These are phyloP conservation scores for Phodopus roborovskii DNA, from an alignment of 2,113 vertebrate species.

Conservation along the genomic window DNA sequence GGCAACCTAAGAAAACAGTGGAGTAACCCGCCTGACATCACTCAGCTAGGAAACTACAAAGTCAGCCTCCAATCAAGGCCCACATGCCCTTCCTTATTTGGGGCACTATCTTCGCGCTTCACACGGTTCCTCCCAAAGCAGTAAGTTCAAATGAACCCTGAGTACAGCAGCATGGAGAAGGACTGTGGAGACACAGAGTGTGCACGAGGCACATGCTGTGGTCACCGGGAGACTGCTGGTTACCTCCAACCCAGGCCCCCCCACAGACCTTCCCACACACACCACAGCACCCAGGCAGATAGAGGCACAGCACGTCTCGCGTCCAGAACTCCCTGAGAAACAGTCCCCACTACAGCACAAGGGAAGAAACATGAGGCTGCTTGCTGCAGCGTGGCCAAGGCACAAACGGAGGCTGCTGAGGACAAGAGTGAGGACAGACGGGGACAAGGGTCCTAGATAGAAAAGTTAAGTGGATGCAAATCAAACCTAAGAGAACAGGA, in stretches of 20 bases:
- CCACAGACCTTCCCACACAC: neutral
- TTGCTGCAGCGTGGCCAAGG: neutral
- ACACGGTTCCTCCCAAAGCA: conserved; percentile 27
- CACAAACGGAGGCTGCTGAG: neutral
- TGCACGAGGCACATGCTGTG: neutral
- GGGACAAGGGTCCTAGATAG: neutral
- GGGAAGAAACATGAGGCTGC: neutral
- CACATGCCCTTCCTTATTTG: neutral
- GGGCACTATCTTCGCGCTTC: neutral
- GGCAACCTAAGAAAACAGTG: neutral
- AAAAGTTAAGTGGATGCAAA: conserved; percentile 24
- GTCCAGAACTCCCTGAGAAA: neutral
- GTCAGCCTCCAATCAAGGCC: neutral
- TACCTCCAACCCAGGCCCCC: neutral
- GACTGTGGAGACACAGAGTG: neutral
- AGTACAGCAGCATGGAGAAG: neutral
- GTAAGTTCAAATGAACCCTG: neutral
- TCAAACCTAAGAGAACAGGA: conserved; percentile 27
- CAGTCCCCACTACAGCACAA: neutral
- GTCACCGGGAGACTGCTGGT: neutral
- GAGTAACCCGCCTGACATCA: neutral
- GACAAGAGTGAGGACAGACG: neutral
- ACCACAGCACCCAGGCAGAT: conserved; percentile 44
- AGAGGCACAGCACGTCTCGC: neutral
- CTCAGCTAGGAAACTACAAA: neutral